Base-by-base conservation (phyloP, 37 sponge, comb jelly and placozoan genomes). In the Aplysina aerophoba region DNA sequence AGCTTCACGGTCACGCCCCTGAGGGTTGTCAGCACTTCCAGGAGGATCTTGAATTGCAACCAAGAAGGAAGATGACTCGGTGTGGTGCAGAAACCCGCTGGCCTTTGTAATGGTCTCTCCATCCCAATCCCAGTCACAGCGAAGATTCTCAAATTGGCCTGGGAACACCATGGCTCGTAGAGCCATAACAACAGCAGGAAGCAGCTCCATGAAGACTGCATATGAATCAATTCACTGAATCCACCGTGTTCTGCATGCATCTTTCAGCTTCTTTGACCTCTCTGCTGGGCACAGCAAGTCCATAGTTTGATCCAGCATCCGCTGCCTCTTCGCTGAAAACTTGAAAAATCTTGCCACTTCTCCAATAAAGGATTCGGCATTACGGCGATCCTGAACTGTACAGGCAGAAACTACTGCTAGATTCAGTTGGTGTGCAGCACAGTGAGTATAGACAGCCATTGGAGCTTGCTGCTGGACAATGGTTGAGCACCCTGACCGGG, bases 71-170 rank as follows among this genome's bases (percentile, higher is more conserved):
- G 89, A 27, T 34, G 89, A 89, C 39, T 84, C 34, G 22, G 68
- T 54, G 57, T 89, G 89, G 68, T 55, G 82, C 20, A 89, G 85
- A 65, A 89, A 89, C 22, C 90, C 90, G 78, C 75, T 90, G 38
- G 90, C 90, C 54, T 86, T 90, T 20, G 86, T 73, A 28, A 86
- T 62, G 30, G 86, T 85, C 59, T 84, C 86, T 33, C 86, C 85
- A 84, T 91, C 92, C 92, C 92, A 91, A 65, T 59, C 83, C 92
- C 88, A 91, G 30, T 84, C 80, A 38, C 73, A 81, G 24, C 83
- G 71, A 55, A 87, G 65, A 31, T 91, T 64, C 38, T 25, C 24
- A 56, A 60, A 28, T 16, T 55, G 80, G 24, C 35, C 19, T 81
- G 85, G 88, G 64, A 81, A 69, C 78, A 84, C 73, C 83, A 91